These are phyloP conservation scores for Aplysina aerophoba DNA, from an alignment of 37 sponge, comb jelly and placozoan species.

Conservation along the genomic window DNA sequence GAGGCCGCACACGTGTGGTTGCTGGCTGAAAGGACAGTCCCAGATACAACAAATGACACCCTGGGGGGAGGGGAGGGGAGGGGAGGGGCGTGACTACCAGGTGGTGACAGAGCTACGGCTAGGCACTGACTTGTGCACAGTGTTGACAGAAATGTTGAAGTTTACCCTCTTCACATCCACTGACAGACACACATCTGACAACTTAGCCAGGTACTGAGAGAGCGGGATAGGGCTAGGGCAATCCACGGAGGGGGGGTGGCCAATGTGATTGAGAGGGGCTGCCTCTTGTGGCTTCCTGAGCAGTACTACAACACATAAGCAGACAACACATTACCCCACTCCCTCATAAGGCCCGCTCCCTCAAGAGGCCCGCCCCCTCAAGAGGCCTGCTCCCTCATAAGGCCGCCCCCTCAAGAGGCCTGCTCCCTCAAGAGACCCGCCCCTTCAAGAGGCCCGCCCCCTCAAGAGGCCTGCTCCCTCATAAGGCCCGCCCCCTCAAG, in stretches of 20 bases:
- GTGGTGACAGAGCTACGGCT: too few relatives aligned
- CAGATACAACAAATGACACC: neutral
- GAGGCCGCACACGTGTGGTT: neutral
- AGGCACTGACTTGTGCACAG: neutral
- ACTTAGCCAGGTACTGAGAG: neutral
- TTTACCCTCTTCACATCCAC: neutral
- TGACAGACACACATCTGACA: neutral
- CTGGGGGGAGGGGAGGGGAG: neutral
- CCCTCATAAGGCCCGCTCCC: too few relatives aligned
- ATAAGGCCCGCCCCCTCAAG: too few relatives aligned
- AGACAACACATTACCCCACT: too few relatives aligned
- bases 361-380: too few relatives aligned
- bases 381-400: too few relatives aligned
- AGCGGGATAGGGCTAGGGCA: conserved; percentile 1
- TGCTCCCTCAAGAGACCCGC: too few relatives aligned
- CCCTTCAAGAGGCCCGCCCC: too few relatives aligned
- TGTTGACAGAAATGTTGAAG: neutral
- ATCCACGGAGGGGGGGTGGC: too few relatives aligned
- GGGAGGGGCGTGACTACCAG: neutral
- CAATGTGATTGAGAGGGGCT: too few relatives aligned
- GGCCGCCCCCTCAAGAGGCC: too few relatives aligned
- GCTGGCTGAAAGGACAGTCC: neutral
- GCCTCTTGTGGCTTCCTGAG: neutral
- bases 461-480: too few relatives aligned
- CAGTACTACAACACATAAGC: neutral